These are phyloP conservation scores for mouse (Mus musculus) DNA, from an alignment of 2,113 vertebrate genomes.

Conservation along the genomic window GRCm39 chr3:63865001-63865500, in stretches of 20 bases:
- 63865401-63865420: neutral
- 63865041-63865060: neutral
- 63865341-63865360: neutral
- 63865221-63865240: too few relatives aligned
- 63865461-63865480: neutral
- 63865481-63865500: neutral
- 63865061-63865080: neutral
- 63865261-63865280: neutral
- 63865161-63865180: neutral
- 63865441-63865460: neutral
- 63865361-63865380: neutral
- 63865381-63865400: neutral
- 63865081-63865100: neutral
- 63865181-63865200: too few relatives aligned
- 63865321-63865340: neutral
- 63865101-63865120: neutral
- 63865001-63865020: neutral
- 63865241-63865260: neutral
- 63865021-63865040: neutral
- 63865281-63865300: neutral
- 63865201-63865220: neutral
- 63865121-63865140: neutral
- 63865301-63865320: neutral
- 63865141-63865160: too few relatives aligned
- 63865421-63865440: neutral